Conservation (phyloP, 1,140 invertebrate genomes). For the Ditylenchus dipsaci region DNA sequence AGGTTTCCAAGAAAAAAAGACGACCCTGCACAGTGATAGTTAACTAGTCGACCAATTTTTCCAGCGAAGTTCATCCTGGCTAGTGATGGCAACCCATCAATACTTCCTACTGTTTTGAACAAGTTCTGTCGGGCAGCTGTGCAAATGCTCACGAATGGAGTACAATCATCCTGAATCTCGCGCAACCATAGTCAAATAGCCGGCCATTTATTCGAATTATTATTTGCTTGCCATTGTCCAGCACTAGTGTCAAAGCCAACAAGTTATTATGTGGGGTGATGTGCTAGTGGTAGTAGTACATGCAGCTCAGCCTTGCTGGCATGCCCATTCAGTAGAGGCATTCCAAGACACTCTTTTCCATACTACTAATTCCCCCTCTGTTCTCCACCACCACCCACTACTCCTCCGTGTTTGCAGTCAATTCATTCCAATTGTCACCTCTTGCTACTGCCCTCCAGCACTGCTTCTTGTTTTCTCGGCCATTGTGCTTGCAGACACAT, state of each 20-base stretch:
- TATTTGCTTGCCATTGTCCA: background rate
- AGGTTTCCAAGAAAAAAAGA: background rate
- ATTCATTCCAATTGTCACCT: slow-evolving; percentile 7
- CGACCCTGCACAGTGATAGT: background rate
- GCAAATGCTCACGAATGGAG: background rate
- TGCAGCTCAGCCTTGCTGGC: background rate
- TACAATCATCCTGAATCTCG: too few relatives aligned
- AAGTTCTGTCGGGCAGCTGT: background rate
- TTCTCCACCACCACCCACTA: background rate
- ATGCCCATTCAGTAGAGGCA: background rate
- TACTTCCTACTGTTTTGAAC: background rate
- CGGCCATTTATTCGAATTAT: slow-evolving; percentile 1
- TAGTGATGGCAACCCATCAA: background rate
- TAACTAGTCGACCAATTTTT: background rate
- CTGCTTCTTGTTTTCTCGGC: background rate
- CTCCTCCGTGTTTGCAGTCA: slow-evolving; percentile 1
- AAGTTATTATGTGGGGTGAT: background rate
- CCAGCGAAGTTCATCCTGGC: background rate
- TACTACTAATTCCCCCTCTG: background rate
- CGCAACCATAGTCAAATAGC: background rate
- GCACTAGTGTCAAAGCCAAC: background rate
- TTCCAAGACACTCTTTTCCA: background rate
- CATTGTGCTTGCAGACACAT: background rate
- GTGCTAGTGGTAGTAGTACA: background rate
- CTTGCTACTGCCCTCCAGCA: background rate